Evolutionary conservation across 2,888 invertebrate species (phyloP).

Genomic region (Morpho helenor): DNA sequence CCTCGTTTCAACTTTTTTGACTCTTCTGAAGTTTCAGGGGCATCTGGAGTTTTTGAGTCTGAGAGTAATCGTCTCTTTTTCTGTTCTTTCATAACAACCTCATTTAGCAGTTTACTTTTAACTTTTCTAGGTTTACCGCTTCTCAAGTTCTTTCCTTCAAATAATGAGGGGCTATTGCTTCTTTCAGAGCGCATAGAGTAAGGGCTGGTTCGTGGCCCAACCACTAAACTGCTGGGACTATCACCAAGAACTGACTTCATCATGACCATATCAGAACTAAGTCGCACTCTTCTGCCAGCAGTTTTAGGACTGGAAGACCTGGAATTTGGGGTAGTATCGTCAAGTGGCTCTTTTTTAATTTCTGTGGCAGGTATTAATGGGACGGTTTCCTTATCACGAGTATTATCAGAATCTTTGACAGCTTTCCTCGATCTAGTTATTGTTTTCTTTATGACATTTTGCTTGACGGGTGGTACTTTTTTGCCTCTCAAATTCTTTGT

Average conservation of each 20-base stretch:
- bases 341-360: constrained; percentile 69
- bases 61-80: constrained; percentile 77
- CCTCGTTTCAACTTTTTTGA: constrained; percentile 67
- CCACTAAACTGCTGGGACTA: constrained; percentile 53
- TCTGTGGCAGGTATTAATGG: constrained; percentile 64
- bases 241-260: constrained; percentile 70
- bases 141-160: constrained; percentile 78
- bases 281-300: constrained; percentile 59
- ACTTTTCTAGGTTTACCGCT: constrained; percentile 83
- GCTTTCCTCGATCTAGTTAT: constrained; percentile 59
- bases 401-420: constrained; percentile 47
- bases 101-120: constrained; percentile 75
- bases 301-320: constrained; percentile 72
- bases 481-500: constrained; percentile 57
- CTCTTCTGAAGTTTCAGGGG: constrained; percentile 56
- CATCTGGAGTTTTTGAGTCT: constrained; percentile 70
- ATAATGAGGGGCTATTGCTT: constrained; percentile 69
- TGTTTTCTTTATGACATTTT: constrained; percentile 56
- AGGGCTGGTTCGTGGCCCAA: constrained; percentile 75
- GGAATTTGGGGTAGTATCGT: constrained; percentile 60
- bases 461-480: constrained; percentile 54
- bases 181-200: constrained; percentile 81
- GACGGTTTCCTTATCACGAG: constrained; percentile 59
- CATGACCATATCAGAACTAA: constrained; percentile 69
- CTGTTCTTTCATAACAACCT: constrained; percentile 78